Conservation (phyloP, 1,140 invertebrate species). For the Atta colombica region DNA sequence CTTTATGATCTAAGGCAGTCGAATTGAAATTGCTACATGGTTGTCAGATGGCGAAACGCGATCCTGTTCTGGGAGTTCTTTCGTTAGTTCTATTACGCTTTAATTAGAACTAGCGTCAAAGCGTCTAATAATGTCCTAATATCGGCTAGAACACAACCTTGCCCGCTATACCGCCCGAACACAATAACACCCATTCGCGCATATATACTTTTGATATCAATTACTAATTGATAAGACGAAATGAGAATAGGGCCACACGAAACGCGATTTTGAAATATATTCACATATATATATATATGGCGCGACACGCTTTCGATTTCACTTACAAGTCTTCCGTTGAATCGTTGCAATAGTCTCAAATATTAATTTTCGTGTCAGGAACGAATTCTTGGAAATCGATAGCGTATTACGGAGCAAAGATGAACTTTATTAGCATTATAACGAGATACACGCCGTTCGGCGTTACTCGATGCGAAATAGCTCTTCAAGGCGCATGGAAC, state of each 20-base stretch:
- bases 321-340: not conserved
- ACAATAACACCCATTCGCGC: not conserved
- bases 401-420: not conserved
- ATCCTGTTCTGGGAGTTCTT: not conserved
- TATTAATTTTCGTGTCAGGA: not conserved
- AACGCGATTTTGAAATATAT: slow-evolving; percentile 18
- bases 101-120: slow-evolving; percentile 2
- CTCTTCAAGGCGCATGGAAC: not conserved
- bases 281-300: not conserved
- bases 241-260: not conserved
- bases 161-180: slow-evolving; percentile 22
- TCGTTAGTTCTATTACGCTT: slow-evolving; percentile 9
- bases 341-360: not conserved
- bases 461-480: not conserved
- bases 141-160: slow-evolving; percentile 44
- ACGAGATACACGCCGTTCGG: slow-evolving; percentile 12
- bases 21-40: slow-evolving; percentile 45
- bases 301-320: not conserved
- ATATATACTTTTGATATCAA: not conserved
- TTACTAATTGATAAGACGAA: slow-evolving; percentile 17
- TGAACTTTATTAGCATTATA: slow-evolving; percentile 13
- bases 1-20: slow-evolving; percentile 49
- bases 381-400: not conserved
- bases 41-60: not conserved
- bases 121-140: not conserved